Conservation (phyloP, 2,113 vertebrate species). For the Holacanthus passer region DNA sequence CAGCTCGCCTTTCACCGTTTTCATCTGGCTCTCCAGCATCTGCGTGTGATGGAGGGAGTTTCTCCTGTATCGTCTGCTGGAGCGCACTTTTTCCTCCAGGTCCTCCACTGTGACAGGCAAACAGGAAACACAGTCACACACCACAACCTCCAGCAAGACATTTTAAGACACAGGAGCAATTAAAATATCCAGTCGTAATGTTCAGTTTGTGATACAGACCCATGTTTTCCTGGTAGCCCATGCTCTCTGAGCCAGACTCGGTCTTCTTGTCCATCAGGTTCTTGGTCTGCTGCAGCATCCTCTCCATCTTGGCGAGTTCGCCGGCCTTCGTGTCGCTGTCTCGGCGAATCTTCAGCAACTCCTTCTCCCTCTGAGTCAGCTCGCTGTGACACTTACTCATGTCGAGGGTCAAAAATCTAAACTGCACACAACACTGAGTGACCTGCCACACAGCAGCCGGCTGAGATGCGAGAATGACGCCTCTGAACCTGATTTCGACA, state of each 20-base stretch:
- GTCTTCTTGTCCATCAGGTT: slow-evolving; percentile 88
- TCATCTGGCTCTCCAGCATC: slow-evolving; percentile 90
- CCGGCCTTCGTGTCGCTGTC: slow-evolving; percentile 89
- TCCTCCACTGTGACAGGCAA: slow-evolving; percentile 83
- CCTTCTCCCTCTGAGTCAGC: slow-evolving; percentile 84
- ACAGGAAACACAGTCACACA: background rate
- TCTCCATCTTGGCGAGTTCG: slow-evolving; percentile 88
- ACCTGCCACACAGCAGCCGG: background rate
- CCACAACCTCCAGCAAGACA: background rate
- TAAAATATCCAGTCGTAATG: background rate
- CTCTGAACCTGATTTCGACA: background rate
- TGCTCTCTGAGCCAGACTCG: slow-evolving; percentile 77
- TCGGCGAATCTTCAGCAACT: slow-evolving; percentile 83
- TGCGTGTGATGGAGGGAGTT: slow-evolving; percentile 89
- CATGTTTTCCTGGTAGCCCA: slow-evolving; percentile 76
- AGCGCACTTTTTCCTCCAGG: slow-evolving; percentile 91
- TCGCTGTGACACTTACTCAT: slow-evolving; percentile 86
- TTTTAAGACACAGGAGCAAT: background rate
- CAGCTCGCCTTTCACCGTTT: slow-evolving; percentile 88
- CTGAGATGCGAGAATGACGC: slow-evolving; percentile 7
- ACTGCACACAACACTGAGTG: slow-evolving; percentile 4
- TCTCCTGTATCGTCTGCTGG: slow-evolving; percentile 85
- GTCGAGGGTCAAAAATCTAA: slow-evolving; percentile 80
- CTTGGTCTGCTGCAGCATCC: slow-evolving; percentile 89
- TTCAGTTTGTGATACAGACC: slow-evolving; percentile 66